Evolutionary conservation across 2,113 vertebrate genomes (phyloP), one percentile per base, ranked within the genome.

Genomic region (Salvelinus fontinalis): DNA sequence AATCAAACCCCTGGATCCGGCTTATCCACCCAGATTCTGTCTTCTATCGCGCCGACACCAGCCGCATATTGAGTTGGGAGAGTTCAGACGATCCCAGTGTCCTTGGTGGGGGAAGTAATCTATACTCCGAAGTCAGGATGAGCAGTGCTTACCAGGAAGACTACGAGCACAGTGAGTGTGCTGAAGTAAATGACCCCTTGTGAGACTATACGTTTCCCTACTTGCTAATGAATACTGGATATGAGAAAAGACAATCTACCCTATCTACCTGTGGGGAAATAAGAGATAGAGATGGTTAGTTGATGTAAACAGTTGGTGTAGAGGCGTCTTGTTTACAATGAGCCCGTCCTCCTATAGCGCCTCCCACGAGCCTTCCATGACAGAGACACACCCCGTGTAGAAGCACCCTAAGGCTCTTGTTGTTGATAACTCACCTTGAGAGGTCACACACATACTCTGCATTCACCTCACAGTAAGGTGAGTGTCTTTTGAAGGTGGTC

Each of bases 1-100:
- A 75, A 87, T 85, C 83, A 83, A 75, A 71, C 76, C 70, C n/a
- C 73, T 80, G 79, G 80, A 83, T 85, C 71, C 34, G 44, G 73
- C 79, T 76, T 80, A 78, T 75, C 84, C 73, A 75, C 31, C 77
- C 77, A 73, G 75, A 79, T 78, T 22, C 51, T 39, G 51, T 22
- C 84, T 20, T 62, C 59, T 24, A 24, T 1, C 59, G 79, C 76
- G 69, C 73, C 22, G 34, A 68, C 18, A 8, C 1, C 59, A 24
- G n/a, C 59, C 1, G 20, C 24, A 39, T 68, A 68, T 68, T 12
- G 67, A 39, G 16, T 68, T 20, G 67, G 67, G 7, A 39, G 34
- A 26, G 73, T 34, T 59, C 54, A 18, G 39, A 39, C 74, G 79
- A 72, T 73, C 24, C 51, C 51, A 71, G 84, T 85, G 70, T 68